Base-by-base conservation (phyloP, 1,140 invertebrate genomes). In the Tetranychus urticae region DNA sequence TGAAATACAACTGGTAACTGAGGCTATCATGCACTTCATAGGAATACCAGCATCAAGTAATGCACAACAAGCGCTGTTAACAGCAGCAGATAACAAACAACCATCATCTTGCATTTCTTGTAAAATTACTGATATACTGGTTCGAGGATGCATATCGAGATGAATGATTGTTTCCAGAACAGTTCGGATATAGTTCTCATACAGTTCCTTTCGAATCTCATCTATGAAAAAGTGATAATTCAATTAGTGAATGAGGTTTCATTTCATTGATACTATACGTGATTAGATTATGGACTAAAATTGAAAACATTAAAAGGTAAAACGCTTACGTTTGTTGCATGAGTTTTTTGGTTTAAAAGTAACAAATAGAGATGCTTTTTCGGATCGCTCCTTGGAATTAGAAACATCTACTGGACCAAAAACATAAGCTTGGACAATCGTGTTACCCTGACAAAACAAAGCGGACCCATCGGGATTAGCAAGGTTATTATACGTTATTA, bases 81-180 rank as follows among this genome's bases (percentile, higher is more conserved):
- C 31, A 31, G 60, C 56, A n/a, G 63, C 3, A 3, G 60, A 14
- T 10, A 64, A 77, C 76, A 89, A 84, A 62, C 84, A 84, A 63
- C 86, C 85, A 70, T 75, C 78, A 74, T 88, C 80, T 73, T 91
- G 82, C 66, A 91, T 73, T 75, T 92, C 88, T 74, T 92, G 88
- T 61, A 91, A 68, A 64, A 83, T 82, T 23, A 92, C 73, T 10
- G 78, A 79, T 63, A 91, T 80, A 33, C 80, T 77, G 7, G 86
- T 80, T 42, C 85, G 75, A 5, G 88, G 88, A 75, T 88, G 82
- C 31, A 85, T 69, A 58, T 77, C 72, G 0, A 79, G 73, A 2
- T 85, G 67, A 50, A 91, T 69, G 1, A 81, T 78, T 37, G 80
- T 73, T 70, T 88, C 83, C 71, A 83, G 84, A 3, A 82, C 82